A percentile compares a stretch with the other conserved stretches of the same genome.
Evolutionary conservation across 2,797 vertebrate species (phyloP).

Genomic region (Cirrhinus mrigala): DNA sequence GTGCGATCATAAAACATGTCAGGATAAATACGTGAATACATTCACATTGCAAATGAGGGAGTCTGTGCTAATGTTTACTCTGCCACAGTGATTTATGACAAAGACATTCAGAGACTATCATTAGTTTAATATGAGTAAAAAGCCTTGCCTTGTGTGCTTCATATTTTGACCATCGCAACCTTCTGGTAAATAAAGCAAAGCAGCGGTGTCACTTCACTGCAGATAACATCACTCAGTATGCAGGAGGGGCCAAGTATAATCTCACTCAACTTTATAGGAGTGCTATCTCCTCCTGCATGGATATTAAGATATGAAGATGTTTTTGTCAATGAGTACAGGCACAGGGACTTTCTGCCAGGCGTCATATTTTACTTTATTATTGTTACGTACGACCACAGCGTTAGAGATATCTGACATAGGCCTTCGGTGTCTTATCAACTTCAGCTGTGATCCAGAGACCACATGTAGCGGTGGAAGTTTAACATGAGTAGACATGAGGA

Average conservation of each 20-base stretch:
- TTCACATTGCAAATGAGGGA: conserved; percentile 79
- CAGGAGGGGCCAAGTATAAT: conserved; percentile 52
- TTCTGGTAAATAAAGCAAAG: conserved; percentile 73
- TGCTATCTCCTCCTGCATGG: conserved; percentile 32
- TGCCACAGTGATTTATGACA: conserved; percentile 79
- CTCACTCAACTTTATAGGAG: conserved; percentile 61
- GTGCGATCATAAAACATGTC: conserved; percentile 87
- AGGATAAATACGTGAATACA: conserved; percentile 84
- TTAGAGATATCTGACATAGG: not conserved
- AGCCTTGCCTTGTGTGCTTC: conserved; percentile 56
- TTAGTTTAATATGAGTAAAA: conserved; percentile 73
- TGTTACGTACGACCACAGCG: not conserved
- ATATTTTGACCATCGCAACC: conserved; percentile 72
- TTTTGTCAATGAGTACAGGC: conserved; percentile 32
- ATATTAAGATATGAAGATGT: conserved; percentile 48
- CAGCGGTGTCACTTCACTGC: conserved; percentile 66
- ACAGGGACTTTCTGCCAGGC: not conserved
- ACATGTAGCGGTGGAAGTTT: not conserved
- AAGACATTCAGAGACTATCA: conserved; percentile 73
- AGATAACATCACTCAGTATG: conserved; percentile 72
- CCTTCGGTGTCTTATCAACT: not conserved
- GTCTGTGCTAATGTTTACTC: conserved; percentile 74
- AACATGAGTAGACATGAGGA: not conserved
- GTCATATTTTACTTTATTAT: conserved; percentile 21
- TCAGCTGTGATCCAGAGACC: not conserved